Conservation (phyloP, 2,888 invertebrate genomes). For the Drosophila meridiana region DNA sequence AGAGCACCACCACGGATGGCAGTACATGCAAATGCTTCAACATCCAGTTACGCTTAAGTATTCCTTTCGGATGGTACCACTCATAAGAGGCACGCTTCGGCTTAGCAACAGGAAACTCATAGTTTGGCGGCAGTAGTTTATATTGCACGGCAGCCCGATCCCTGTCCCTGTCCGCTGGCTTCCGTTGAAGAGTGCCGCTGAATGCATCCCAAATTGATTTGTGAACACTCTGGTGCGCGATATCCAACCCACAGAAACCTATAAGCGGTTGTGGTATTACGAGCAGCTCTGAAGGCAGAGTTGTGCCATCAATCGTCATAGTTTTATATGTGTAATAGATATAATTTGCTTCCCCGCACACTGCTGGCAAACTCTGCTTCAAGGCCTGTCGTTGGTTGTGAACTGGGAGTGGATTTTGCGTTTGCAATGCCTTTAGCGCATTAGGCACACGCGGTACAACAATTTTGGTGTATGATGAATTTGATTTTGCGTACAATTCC, state of each 20-base stretch:
- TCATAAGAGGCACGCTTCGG: slow-evolving; percentile 96
- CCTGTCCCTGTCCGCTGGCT: slow-evolving; percentile 87
- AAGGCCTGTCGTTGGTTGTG: slow-evolving; percentile 20
- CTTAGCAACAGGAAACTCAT: slow-evolving; percentile 95
- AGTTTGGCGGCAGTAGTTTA: slow-evolving; percentile 91
- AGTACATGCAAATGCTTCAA: slow-evolving; percentile 95
- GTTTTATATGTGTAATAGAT: slow-evolving; percentile 43
- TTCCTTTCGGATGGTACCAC: slow-evolving; percentile 97
- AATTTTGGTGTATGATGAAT: neutral
- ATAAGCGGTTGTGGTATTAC: slow-evolving; percentile 94
- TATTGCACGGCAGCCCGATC: slow-evolving; percentile 93
- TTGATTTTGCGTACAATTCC: slow-evolving; percentile 3
- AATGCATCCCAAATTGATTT: slow-evolving; percentile 97
- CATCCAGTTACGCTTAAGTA: slow-evolving; percentile 97
- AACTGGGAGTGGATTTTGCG: slow-evolving; percentile 3
- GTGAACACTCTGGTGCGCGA: slow-evolving; percentile 93
- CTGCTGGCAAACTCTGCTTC: slow-evolving; percentile 14
- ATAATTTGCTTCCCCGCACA: slow-evolving; percentile 26
- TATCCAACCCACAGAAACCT: slow-evolving; percentile 94
- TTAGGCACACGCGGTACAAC: neutral
- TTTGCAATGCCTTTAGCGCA: slow-evolving; percentile 3
- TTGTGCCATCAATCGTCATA: slow-evolving; percentile 88
- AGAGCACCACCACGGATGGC: slow-evolving; percentile 97
- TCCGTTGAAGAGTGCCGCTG: slow-evolving; percentile 89
- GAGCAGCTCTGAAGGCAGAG: slow-evolving; percentile 93